Conservation (phyloP, 2,113 vertebrate species). For the Taxidea taxus region DNA sequence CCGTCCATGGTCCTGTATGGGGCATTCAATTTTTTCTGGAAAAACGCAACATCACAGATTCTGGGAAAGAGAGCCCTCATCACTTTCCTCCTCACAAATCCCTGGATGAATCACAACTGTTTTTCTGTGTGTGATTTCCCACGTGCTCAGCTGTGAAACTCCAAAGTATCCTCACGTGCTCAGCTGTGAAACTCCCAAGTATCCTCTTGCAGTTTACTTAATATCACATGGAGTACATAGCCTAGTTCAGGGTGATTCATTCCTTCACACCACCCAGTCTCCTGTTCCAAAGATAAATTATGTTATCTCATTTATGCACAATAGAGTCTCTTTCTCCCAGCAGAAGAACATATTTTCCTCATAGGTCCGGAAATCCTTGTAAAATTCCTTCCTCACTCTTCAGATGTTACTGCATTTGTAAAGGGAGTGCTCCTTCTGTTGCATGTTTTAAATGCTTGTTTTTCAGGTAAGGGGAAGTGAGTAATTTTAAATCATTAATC, state of each 20-base stretch:
- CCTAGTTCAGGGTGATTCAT: background rate
- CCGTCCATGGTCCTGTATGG: accelerated
- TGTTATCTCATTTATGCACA: background rate
- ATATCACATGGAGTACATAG: background rate
- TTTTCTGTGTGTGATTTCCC: background rate
- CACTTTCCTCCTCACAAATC: background rate
- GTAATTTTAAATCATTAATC: background rate
- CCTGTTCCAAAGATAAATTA: background rate
- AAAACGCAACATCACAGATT: background rate
- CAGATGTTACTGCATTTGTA: background rate
- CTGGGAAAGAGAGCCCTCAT: background rate
- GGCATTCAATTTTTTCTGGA: background rate
- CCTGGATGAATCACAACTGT: background rate
- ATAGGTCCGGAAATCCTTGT: background rate
- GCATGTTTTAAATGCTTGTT: background rate
- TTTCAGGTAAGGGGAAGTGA: background rate
- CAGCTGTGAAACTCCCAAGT: background rate
- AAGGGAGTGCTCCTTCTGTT: background rate
- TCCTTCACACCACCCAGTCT: background rate
- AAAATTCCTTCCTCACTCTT: background rate
- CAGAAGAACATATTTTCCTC: background rate
- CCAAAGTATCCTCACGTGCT: background rate
- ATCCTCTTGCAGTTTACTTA: background rate
- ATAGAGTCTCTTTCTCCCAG: background rate
- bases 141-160: background rate